Base-by-base conservation (phyloP, 2,113 vertebrate genomes). In the Calyptomena viridis region DNA sequence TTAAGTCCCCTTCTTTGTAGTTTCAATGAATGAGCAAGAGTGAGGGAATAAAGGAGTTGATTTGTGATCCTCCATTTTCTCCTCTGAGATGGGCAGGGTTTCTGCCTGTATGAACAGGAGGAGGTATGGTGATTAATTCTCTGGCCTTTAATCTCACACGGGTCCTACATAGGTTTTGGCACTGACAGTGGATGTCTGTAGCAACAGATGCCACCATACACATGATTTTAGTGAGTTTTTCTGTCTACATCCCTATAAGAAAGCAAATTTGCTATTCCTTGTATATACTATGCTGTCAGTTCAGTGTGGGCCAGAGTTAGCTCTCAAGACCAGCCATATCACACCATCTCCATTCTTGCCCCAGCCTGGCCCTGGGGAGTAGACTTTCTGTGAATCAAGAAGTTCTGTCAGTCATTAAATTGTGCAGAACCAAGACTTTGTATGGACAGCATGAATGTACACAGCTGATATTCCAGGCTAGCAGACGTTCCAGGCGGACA, bases 41-140 rank as follows among this genome's bases (percentile, higher is more conserved):
- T 0, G 0, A 86, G 39, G 19, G 82, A 94, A 91, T 80, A 83
- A 94, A 93, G 55, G 42, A 84, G 30, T 2, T 47, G 39, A 52
- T 85, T 93, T 93, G 71, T 35, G 30, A 81, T 64, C 52, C 44
- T 90, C 68, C 64, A 21, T 79, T 89, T 89, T 87, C 92, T 60
- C 83, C 85, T 93, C 82, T 24, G 28, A 94, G 90, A 95, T 87
- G 86, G 95, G 92, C 80, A 87, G 37, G 10, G 28, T 87, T 86
- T 84, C 80, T 92, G 93, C 83, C 92, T 1, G 8, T 68, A 96
- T 96, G 94, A 96, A 96, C 63, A 90, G 83, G 60, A 88, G 88
- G 47, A 56, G 53, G 72, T 75, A 27, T 49, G 35, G 68, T 40
- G 40, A 75, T 91, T 46, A 71, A 90, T 72, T 87, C 52, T 44